phyloP scores from a whole-genome alignment of 1,140 invertebrate genomes.

The Phocides pigmalion region DNA sequence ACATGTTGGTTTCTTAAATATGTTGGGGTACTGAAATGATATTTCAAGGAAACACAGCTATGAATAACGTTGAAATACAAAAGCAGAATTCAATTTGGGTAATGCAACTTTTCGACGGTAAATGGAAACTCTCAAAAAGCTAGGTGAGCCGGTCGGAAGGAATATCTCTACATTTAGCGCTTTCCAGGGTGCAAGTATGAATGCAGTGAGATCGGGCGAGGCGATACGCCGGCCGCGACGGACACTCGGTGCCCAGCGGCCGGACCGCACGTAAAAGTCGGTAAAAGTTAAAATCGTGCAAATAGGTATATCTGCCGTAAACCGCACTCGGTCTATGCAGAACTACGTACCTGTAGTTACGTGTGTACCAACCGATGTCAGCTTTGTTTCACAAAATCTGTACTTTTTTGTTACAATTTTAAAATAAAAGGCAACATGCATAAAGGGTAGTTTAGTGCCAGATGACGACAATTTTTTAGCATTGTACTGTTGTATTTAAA shows the following conservation, averaged over 20 bases:
- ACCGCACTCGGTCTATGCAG: conserved; percentile 16
- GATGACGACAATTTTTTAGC: not conserved
- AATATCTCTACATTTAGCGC: conserved; percentile 72
- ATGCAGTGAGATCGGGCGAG: conserved; percentile 68
- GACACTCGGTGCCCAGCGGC: conserved; percentile 38
- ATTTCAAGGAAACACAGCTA: conserved; percentile 23
- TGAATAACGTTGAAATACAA: conserved; percentile 54
- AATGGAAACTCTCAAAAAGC: conserved; percentile 66
- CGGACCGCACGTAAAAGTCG: conserved; percentile 50
- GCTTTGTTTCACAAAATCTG: conserved; percentile 27
- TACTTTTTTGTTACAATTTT: conserved; percentile 12
- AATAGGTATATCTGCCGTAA: conserved; percentile 50
- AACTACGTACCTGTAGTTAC: conserved; percentile 8
- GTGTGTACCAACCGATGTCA: not conserved
- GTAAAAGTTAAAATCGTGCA: conserved; percentile 46
- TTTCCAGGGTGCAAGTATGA: conserved; percentile 67
- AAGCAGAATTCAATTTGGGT: conserved; percentile 69
- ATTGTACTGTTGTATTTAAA: not conserved
- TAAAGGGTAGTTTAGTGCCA: not conserved
- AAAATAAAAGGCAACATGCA: conserved; percentile 12
- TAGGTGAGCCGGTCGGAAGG: conserved; percentile 60
- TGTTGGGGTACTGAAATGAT: conserved; percentile 10
- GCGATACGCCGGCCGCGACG: conserved; percentile 58
- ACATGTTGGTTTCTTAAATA: conserved; percentile 11
- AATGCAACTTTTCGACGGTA: conserved; percentile 71